Evolutionary conservation across 1,140 invertebrate genomes (phyloP), one percentile per base, ranked within the genome.

Genomic region (Heliconius himera): DNA sequence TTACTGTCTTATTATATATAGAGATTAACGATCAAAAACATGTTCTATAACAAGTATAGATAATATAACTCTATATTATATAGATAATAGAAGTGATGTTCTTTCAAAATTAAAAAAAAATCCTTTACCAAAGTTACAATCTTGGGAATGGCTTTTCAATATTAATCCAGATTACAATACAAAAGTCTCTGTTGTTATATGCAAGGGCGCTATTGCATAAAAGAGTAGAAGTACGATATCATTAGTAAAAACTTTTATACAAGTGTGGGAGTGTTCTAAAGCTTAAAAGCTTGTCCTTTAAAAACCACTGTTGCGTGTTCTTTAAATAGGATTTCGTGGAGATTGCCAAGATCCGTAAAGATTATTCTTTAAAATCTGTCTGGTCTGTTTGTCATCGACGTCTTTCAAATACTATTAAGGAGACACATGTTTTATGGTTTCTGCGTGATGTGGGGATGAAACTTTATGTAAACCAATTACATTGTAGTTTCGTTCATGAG

Each of bases 221-320:
- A 85, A 83, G 85, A 85, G 81, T 80, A 51, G n/a, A 77, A 88
- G 85, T 89, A 87, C 66, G 73, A 75, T 85, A 83, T 86, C 84
- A 85, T 92, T 86, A 86, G 81, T 83, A 85, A 87, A 88, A 88
- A 85, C 87, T 88, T 89, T 90, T 89, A 84, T 91, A 75, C 82
- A 81, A 90, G 90, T 91, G 90, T 93, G 91, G 90, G 91, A 91
- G 89, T 89, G 85, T 85, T 82, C 88, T 76, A 83, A 83, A 83
- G 78, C 82, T 85, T 85, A 84, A 91, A 87, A 89, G 87, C 83
- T n/a, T 78, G 80, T 81, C 83, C 88, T 92, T 89, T 91, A 86
- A 89, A 91, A 94, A 89, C 89, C 92, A 89, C 79, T 85, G 89
- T 91, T 90, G 91, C 93, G 89, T 94, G 89, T 88, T 92, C 88